Conservation (phyloP, 92 coral and sea anemone species). For the Micromussa lordhowensis region DNA sequence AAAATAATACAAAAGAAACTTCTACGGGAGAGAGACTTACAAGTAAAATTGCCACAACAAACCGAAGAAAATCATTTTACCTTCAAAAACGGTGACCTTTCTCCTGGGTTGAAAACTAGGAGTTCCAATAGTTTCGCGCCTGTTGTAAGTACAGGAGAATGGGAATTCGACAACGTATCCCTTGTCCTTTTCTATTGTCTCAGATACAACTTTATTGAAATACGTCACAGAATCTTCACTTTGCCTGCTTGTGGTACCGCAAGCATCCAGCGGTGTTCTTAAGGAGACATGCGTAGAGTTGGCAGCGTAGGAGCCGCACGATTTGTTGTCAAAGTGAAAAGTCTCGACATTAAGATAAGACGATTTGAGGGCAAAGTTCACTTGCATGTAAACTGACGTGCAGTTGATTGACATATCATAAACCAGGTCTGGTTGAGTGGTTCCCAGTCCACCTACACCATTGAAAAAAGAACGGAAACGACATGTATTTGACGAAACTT, state of each 20-base stretch:
- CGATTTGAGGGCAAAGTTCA: slow-evolving; percentile 64
- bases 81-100: slow-evolving; percentile 77
- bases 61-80: slow-evolving; percentile 24
- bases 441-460: background rate
- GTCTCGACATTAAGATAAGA: slow-evolving; percentile 67
- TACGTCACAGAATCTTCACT: slow-evolving; percentile 63
- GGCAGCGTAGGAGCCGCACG: slow-evolving; percentile 59
- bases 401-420: slow-evolving; percentile 83
- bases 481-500: background rate
- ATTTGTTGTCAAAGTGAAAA: slow-evolving; percentile 61
- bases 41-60: background rate
- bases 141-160: slow-evolving; percentile 77
- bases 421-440: slow-evolving; percentile 47
- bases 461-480: background rate
- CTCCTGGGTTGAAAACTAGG: slow-evolving; percentile 87
- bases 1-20: background rate
- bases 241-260: slow-evolving; percentile 73
- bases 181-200: slow-evolving; percentile 39
- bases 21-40: background rate
- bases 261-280: slow-evolving; percentile 75
- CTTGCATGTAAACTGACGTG: slow-evolving; percentile 75
- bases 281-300: slow-evolving; percentile 59
- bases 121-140: slow-evolving; percentile 71
- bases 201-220: slow-evolving; percentile 71
- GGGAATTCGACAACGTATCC: slow-evolving; percentile 81